phyloP scores from a whole-genome alignment of 35 echinoderm and acorn worm genomes.

The Diadema setosum region DNA sequence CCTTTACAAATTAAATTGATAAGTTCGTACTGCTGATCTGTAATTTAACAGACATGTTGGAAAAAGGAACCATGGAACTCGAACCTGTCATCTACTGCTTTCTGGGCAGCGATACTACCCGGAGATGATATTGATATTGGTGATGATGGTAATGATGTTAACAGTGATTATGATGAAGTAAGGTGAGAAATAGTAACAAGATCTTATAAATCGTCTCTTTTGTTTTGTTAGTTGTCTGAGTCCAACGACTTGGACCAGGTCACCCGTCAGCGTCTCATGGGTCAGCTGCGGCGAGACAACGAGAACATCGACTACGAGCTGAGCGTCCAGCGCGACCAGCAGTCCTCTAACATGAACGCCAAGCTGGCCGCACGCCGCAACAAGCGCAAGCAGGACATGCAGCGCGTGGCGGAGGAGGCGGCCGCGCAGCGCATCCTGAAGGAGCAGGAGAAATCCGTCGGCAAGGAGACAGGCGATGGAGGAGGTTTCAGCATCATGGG shows the following conservation, averaged over 20 bases:
- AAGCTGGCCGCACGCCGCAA: conserved; percentile 53
- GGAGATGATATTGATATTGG: no score
- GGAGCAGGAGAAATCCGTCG: conserved; percentile 68
- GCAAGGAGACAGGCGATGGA: neutral
- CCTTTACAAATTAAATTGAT: no score
- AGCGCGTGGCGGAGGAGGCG: conserved; percentile 71
- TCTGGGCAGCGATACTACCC: no score
- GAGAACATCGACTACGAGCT: conserved; percentile 82
- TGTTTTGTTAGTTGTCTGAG: conserved; percentile 41
- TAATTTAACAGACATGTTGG: no score
- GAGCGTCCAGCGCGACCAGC: conserved; percentile 43
- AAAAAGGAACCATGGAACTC: no score
- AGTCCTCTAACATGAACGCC: conserved; percentile 76
- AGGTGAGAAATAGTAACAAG: no score
- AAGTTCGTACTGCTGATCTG: no score
- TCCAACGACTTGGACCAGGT: conserved; percentile 65
- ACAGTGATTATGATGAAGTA: no score
- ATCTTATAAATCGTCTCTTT: no score
- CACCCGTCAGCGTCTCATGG: conserved; percentile 73
- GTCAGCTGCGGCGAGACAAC: conserved; percentile 76
- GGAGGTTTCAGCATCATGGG: conserved; percentile 24
- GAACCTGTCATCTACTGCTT: no score
- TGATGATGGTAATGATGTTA: no score
- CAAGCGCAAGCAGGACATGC: conserved; percentile 36
- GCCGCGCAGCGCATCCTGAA: conserved; percentile 67